Percentiles rank a stretch among this genome's conserved stretches.
phyloP scores from a whole-genome alignment of 2,113 vertebrate genomes.

The Psephotus haematonotus region DNA sequence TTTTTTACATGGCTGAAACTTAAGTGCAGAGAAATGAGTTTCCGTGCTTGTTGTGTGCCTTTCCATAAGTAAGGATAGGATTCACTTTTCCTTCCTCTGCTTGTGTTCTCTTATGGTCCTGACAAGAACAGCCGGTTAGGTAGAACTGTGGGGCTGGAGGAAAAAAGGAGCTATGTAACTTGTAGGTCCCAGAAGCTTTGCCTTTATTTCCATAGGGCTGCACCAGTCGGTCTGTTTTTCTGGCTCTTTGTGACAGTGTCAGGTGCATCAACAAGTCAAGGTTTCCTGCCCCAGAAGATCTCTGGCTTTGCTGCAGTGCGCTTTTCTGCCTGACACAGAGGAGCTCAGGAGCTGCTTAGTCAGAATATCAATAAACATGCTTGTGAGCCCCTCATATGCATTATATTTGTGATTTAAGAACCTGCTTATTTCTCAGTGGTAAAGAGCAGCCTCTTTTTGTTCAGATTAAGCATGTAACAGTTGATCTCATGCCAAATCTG shows the following conservation, averaged over 20 bases:
- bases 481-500: background rate
- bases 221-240: background rate
- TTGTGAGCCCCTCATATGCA: background rate
- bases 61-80: rapidly evolving
- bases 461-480: background rate
- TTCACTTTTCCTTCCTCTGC: background rate
- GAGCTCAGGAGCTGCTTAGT: background rate
- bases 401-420: background rate
- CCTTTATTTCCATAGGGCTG: background rate
- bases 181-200: background rate
- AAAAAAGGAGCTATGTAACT: background rate
- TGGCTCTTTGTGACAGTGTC: background rate
- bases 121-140: background rate
- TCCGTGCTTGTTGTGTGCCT: rapidly evolving
- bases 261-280: background rate
- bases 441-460: background rate
- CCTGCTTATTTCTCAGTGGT: background rate
- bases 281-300: background rate
- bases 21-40: background rate
- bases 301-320: background rate
- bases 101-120: background rate
- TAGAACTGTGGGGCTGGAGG: background rate
- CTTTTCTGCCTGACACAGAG: background rate
- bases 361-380: background rate
- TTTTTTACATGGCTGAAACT: background rate